phyloP scores from a whole-genome alignment of 2,113 vertebrate species.

The Capricornis sumatraensis region DNA sequence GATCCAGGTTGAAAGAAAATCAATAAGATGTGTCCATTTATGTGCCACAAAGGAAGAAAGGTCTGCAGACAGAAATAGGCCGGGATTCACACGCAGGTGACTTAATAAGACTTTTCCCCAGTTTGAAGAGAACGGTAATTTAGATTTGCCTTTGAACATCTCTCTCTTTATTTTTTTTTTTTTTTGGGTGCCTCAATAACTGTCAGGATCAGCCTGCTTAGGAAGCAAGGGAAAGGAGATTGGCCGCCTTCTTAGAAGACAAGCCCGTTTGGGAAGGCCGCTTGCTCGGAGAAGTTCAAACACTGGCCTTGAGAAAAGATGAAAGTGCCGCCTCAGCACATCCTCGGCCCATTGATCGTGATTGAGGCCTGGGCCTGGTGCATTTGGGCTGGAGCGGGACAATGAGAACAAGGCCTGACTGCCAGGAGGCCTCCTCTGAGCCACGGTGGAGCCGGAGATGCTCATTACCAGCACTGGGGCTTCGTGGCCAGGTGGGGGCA shows the following conservation, averaged over 20 bases:
- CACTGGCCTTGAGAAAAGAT: slow-evolving; percentile 85
- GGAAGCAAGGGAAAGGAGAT: slow-evolving; percentile 86
- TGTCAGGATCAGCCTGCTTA: slow-evolving; percentile 84
- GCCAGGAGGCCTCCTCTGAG: slow-evolving; percentile 68
- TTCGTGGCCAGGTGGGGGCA: slow-evolving; percentile 19
- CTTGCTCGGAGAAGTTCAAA: slow-evolving; percentile 82
- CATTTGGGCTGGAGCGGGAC: slow-evolving; percentile 79
- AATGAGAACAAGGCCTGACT: slow-evolving; percentile 73
- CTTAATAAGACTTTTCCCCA: slow-evolving; percentile 88
- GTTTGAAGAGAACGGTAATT: slow-evolving; percentile 84
- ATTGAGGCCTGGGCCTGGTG: slow-evolving; percentile 82
- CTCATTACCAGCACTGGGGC: slow-evolving; percentile 56
- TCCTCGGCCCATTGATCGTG: slow-evolving; percentile 81
- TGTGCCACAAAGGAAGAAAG: slow-evolving; percentile 90
- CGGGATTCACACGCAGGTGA: slow-evolving; percentile 86
- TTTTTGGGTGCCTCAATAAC: slow-evolving; percentile 83
- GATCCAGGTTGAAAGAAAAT: slow-evolving; percentile 98
- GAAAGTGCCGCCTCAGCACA: slow-evolving; percentile 78
- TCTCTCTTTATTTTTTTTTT: slow-evolving; percentile 49
- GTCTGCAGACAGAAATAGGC: slow-evolving; percentile 87
- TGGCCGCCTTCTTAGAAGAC: slow-evolving; percentile 86
- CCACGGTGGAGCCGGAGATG: background rate
- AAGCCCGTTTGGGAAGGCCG: slow-evolving; percentile 84
- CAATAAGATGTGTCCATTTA: slow-evolving; percentile 97
- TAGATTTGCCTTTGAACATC: slow-evolving; percentile 85